Percentiles rank a stretch among this genome's conserved stretches.
phyloP scores from a whole-genome alignment of 2,888 invertebrate genomes.

The Vanessa cardui region DNA sequence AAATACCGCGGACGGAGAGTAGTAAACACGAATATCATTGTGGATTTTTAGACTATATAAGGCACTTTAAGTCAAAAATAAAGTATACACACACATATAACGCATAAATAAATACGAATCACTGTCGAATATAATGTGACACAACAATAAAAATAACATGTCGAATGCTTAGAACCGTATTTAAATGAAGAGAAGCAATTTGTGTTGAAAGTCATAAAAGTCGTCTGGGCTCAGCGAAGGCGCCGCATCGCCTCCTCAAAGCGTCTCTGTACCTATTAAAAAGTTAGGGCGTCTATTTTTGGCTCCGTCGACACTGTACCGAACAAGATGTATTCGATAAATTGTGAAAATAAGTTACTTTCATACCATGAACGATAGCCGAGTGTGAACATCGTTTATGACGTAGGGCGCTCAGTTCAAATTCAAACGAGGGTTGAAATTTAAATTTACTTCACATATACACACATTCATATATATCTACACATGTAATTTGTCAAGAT shows the following conservation, averaged over 20 bases:
- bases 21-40: too few relatives aligned
- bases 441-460: too few relatives aligned
- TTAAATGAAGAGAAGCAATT: constrained; percentile 71
- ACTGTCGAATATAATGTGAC: constrained; percentile 22
- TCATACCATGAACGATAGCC: constrained; percentile 15
- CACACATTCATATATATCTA: too few relatives aligned
- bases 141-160: constrained; percentile 41
- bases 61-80: too few relatives aligned
- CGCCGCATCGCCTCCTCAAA: constrained; percentile 55
- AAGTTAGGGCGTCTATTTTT: constrained; percentile 76
- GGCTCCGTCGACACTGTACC: constrained; percentile 55
- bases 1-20: too few relatives aligned
- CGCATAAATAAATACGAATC: neutral
- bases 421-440: constrained; percentile 8
- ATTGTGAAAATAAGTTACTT: constrained; percentile 54
- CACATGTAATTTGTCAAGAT: too few relatives aligned
- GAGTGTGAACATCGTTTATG: constrained; percentile 26
- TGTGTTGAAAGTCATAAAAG: constrained; percentile 74
- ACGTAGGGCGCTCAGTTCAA: constrained; percentile 15
- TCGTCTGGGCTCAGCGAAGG: constrained; percentile 65
- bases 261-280: constrained; percentile 69
- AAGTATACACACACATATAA: too few relatives aligned
- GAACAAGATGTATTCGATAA: constrained; percentile 63
- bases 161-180: constrained; percentile 48
- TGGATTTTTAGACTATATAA: neutral